Percentiles rank a stretch among this genome's conserved stretches.
These are phyloP conservation scores for Ptychadena robeensis DNA, from an alignment of 2,797 vertebrate species.

Conservation along the genomic window DNA sequence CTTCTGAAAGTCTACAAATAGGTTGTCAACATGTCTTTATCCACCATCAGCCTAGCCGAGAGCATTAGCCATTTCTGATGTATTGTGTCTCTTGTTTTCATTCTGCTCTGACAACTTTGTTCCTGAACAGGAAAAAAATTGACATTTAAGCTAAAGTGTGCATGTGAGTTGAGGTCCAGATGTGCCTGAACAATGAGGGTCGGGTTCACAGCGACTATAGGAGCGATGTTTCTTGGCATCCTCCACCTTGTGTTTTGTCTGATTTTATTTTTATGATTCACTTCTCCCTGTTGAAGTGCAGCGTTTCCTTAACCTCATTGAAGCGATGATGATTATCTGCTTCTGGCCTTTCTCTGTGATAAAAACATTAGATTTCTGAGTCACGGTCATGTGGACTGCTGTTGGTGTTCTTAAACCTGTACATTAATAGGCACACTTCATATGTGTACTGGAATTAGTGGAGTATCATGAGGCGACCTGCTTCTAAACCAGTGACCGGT, in stretches of 20 bases:
- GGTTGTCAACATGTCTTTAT: constrained; percentile 37
- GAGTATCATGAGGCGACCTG: too few relatives aligned
- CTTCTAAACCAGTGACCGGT: neutral
- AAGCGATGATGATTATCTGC: neutral
- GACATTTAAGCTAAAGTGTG: constrained; percentile 17
- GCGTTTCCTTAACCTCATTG: neutral
- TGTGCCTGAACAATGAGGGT: constrained; percentile 25
- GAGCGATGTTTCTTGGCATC: constrained; percentile 20
- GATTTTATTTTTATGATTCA: constrained; percentile 41
- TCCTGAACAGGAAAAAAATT: constrained; percentile 31
- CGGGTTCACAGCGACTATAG: neutral
- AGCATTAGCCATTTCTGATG: neutral
- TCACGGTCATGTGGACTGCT: neutral
- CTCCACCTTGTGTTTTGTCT: neutral
- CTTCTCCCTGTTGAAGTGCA: neutral
- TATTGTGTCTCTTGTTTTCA: constrained; percentile 38
- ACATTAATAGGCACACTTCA: neutral
- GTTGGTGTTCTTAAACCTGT: neutral
- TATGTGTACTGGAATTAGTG: too few relatives aligned
- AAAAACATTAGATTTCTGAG: neutral
- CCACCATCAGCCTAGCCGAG: neutral
- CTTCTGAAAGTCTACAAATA: constrained; percentile 18
- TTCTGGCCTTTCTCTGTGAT: neutral
- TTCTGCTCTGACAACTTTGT: constrained; percentile 30
- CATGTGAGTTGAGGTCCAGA: constrained; percentile 32